Evolutionary conservation across 2,113 vertebrate species (phyloP), one percentile per base, ranked within the genome.

Genomic region (Calonectris borealis): DNA sequence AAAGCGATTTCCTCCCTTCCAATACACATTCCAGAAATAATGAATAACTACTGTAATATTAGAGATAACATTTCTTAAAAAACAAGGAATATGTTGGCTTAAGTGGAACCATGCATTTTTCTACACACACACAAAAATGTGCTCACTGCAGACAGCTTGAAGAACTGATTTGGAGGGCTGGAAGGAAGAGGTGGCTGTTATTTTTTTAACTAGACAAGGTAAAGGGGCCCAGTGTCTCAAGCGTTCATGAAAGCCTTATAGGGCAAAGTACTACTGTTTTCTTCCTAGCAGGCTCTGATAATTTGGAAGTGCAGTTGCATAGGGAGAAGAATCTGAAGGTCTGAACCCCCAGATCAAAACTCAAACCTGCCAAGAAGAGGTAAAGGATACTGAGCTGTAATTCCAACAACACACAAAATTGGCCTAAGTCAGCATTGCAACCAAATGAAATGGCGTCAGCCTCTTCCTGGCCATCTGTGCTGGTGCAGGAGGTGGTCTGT

Each of bases 1-100:
- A 84, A 94, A 89, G 86, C 77, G 49, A 68, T 69, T 92, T 94
- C 87, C 82, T 94, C 72, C 57, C 40, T 84, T 65, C 61, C 61
- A 61, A 44, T 10, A 86, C 69, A 57, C 21, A 61, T 89, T 58
- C 80, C 86, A 91, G 73, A 89, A 96, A 72, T 79, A 91, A 95
- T 22, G 15, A 86, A 92, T 76, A 75, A 79, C 44, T 75, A 65
- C 55, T 62, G 34, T 29, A 84, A 90, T 60, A 60, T n/a, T 29
- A 66, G 32, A 66, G 83, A 88, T 26, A 91, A 58, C 5, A 2
- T 85, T 94, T 68, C 52, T 88, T 60, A 36, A 93, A 87, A 90
- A 86, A 42, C 8, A 69, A 66, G 24, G 51, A 78, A 51, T 81
- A 66, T 13, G 4, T 70, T 90, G 86, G 79, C 64, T 83, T 40